Evolutionary conservation across 2,113 vertebrate genomes (phyloP).

Genomic region (Tauraco erythrolophus): DNA sequence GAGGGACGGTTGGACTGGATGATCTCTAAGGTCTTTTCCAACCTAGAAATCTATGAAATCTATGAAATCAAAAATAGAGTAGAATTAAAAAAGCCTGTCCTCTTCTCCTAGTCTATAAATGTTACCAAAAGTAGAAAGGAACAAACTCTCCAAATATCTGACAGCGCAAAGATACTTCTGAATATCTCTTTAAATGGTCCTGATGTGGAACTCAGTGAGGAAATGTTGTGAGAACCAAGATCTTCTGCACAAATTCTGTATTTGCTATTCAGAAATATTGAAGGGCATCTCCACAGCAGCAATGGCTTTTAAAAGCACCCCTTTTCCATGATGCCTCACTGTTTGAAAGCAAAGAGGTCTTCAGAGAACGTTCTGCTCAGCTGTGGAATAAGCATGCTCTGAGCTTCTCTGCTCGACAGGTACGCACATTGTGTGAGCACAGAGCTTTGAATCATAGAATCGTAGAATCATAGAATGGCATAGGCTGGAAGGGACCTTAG

Average conservation of each 20-base stretch:
- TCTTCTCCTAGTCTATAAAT: neutral
- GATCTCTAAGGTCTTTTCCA: too few relatives aligned
- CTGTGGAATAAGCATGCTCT: neutral
- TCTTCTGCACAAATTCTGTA: neutral
- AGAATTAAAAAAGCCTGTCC: neutral
- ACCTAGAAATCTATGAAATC: too few relatives aligned
- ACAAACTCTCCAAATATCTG: neutral
- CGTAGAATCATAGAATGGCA: too few relatives aligned
- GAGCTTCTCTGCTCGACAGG: neutral
- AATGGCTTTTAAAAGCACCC: neutral
- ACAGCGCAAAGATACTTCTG: neutral
- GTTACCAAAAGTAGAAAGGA: neutral
- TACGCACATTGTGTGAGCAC: fast-evolving
- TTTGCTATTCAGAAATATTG: neutral
- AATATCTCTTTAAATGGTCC: neutral
- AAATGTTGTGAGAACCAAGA: neutral
- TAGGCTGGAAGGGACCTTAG: too few relatives aligned
- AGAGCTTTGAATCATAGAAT: too few relatives aligned
- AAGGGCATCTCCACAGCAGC: neutral
- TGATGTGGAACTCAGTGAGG: neutral
- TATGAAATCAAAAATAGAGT: too few relatives aligned
- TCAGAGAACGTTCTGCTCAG: neutral
- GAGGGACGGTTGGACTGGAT: too few relatives aligned
- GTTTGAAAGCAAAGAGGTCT: neutral
- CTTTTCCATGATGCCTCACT: neutral